Evolutionary conservation across 2,113 vertebrate genomes (phyloP).

Genomic region (Salvator merianae): DNA sequence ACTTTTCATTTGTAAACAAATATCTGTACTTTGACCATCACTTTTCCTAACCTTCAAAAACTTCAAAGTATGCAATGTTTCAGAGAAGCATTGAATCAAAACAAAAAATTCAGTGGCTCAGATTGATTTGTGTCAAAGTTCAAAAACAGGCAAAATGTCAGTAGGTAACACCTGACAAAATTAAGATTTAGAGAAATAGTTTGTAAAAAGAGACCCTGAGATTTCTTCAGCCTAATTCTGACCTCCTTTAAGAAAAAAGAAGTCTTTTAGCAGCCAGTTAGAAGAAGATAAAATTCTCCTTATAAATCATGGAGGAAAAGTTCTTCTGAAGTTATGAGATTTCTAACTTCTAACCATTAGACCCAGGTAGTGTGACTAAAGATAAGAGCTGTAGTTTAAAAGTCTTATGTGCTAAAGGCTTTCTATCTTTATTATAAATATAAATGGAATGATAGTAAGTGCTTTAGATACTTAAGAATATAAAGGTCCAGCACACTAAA

Average conservation of each 20-base stretch:
- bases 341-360: too few relatives aligned
- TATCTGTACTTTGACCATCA: neutral
- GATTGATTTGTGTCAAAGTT: neutral
- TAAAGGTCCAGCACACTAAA: neutral
- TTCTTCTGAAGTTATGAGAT: too few relatives aligned
- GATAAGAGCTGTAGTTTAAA: too few relatives aligned
- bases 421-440: neutral
- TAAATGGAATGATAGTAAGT: neutral
- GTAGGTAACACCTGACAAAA: neutral
- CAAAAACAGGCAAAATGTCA: neutral
- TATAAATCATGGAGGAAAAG: neutral
- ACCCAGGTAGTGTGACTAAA: too few relatives aligned
- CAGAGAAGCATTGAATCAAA: neutral
- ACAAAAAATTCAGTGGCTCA: neutral
- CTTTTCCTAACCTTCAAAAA: neutral
- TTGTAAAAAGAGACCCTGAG: neutral
- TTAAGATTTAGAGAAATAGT: neutral
- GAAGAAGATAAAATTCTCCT: neutral
- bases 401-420: too few relatives aligned
- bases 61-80: neutral
- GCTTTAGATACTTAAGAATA: neutral
- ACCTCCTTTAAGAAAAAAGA: neutral
- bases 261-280: neutral
- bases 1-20: neutral
- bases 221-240: neutral